Percentiles rank a stretch among this genome's conserved stretches.
Conservation (phyloP, 2,113 vertebrate genomes). For the Dissostichus mawsoni region DNA sequence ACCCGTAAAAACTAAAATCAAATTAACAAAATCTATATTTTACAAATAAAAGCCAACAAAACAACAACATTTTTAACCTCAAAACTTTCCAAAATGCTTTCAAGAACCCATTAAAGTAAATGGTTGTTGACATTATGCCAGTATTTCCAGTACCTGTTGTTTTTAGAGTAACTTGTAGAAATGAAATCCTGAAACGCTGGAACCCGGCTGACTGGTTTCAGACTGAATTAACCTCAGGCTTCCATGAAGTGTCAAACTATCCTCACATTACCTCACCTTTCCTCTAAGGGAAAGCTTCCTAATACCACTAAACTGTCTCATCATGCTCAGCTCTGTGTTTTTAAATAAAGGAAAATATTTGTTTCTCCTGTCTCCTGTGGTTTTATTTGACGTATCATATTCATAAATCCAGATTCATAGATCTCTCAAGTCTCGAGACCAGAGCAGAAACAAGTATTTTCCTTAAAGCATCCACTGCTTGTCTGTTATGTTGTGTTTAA, state of each 20-base stretch:
- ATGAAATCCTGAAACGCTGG: conserved; percentile 35
- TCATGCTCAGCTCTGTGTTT: conserved; percentile 62
- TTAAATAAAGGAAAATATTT: conserved; percentile 98
- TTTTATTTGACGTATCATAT: conserved; percentile 81
- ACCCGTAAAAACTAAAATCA: no score
- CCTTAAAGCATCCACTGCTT: conserved; percentile 50
- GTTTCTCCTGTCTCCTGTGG: conserved; percentile 91
- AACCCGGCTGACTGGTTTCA: conserved; percentile 5
- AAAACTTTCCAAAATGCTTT: no score
- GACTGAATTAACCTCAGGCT: background rate
- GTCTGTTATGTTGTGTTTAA: background rate
- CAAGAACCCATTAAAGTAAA: no score
- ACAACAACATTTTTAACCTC: no score
- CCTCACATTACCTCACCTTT: background rate
- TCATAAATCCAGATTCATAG: background rate
- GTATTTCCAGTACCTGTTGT: background rate
- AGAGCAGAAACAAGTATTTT: conserved; percentile 86
- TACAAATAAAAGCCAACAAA: no score
- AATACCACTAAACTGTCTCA: conserved; percentile 21
- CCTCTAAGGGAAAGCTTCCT: background rate
- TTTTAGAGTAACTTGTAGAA: conserved; percentile 1
- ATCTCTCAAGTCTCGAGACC: conserved; percentile 19
- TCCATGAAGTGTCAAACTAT: no score
- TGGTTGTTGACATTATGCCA: no score
- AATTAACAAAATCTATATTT: no score